A percentile compares a stretch with the other conserved stretches of the same genome.
These are phyloP conservation scores for Leptocoma aspasia DNA, from an alignment of 2,113 vertebrate species.

Conservation along the genomic window DNA sequence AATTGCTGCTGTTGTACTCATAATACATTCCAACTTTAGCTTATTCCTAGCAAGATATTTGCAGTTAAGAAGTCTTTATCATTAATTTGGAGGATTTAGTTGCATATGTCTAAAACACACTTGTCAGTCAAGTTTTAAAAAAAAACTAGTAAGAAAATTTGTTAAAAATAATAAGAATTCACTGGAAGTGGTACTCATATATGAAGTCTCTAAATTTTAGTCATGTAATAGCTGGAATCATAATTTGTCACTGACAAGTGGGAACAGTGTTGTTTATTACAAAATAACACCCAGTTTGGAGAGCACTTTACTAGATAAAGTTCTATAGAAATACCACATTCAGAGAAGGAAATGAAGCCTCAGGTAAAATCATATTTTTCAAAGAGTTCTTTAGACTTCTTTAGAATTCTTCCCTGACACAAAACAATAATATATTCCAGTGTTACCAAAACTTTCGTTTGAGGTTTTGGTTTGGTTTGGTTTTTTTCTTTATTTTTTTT, in stretches of 20 bases:
- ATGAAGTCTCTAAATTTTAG: not conserved
- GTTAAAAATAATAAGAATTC: not conserved
- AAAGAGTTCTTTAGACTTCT: not conserved
- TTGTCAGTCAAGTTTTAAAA: not conserved
- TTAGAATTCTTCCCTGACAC: not conserved
- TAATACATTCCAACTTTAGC: not conserved
- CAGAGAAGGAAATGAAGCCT: not conserved
- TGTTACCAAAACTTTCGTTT: not conserved
- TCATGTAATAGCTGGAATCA: not conserved
- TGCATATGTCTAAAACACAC: not conserved
- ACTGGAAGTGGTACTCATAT: not conserved
- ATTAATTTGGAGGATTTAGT: not conserved
- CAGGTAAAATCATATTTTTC: not conserved
- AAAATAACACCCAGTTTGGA: not conserved
- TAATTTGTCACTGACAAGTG: not conserved
- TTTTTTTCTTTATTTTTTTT: not conserved
- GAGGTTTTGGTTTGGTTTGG: not conserved
- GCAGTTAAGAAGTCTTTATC: not conserved
- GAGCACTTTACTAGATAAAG: not conserved
- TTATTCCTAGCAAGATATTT: not conserved
- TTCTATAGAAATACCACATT: not conserved
- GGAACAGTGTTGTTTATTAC: not conserved
- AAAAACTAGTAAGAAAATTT: not conserved
- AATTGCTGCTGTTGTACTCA: not conserved
- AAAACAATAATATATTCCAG: not conserved